A percentile compares a stretch with the other conserved stretches of the same genome.
Conservation (phyloP, 2,888 invertebrate genomes). For the Polia nebulosa region DNA sequence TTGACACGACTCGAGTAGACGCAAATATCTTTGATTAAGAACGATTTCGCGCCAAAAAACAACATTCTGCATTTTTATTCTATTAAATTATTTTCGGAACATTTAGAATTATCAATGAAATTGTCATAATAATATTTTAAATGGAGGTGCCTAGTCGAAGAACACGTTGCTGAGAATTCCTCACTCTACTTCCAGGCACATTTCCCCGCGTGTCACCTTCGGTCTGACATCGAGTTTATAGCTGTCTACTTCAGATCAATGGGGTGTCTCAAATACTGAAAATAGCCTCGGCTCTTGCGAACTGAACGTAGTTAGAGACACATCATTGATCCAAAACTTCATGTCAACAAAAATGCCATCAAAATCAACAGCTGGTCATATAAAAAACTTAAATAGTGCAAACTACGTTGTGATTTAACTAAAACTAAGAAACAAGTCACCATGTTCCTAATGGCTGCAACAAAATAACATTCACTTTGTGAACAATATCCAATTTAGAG, state of each 20-base stretch:
- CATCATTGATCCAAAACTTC: conserved; percentile 68
- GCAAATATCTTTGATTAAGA: conserved; percentile 58
- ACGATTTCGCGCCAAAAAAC: conserved; percentile 72
- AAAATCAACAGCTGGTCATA: conserved; percentile 80
- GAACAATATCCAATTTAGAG: conserved; percentile 61
- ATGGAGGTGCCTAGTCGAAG: conserved; percentile 70
- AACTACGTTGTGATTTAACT: conserved; percentile 79
- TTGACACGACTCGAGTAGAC: conserved; percentile 52
- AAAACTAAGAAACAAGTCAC: conserved; percentile 79
- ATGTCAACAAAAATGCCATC: conserved; percentile 67
- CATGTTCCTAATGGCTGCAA: conserved; percentile 71
- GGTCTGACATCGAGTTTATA: conserved; percentile 52
- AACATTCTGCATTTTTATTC: conserved; percentile 87
- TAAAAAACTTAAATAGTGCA: conserved; percentile 81
- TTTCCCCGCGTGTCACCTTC: conserved; percentile 27
- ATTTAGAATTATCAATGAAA: conserved; percentile 76
- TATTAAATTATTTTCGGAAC: conserved; percentile 79
- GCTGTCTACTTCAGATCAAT: conserved; percentile 65
- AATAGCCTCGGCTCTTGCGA: conserved; percentile 75
- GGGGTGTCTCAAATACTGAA: conserved; percentile 68
- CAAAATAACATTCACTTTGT: conserved; percentile 76
- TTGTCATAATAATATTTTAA: conserved; percentile 76
- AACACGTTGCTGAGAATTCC: conserved; percentile 56
- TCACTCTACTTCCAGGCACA: conserved; percentile 60
- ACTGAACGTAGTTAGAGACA: conserved; percentile 56